phyloP scores from a whole-genome alignment of 64 coral and sea anemone genomes.

The Montipora efflorescens region DNA sequence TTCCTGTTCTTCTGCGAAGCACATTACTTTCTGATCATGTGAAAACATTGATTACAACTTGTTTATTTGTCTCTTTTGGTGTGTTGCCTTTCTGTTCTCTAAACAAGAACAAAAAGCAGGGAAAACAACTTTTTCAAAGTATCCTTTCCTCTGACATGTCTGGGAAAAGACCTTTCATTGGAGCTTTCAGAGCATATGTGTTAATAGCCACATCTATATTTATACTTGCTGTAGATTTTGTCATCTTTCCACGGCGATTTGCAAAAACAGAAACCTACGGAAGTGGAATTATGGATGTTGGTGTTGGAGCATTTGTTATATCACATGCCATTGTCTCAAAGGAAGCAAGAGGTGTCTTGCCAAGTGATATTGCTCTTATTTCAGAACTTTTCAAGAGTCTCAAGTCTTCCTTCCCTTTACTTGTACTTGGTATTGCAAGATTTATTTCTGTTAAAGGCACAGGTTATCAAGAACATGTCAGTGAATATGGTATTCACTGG shows the following conservation, averaged over 20 bases:
- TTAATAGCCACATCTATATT: constrained; percentile 84
- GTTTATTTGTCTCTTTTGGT: constrained; percentile 30
- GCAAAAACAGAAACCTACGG: constrained; percentile 98
- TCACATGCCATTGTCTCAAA: constrained; percentile 95
- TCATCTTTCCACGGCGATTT: constrained; percentile 85
- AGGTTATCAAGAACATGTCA: constrained; percentile 95
- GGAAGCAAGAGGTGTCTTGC: constrained; percentile 65
- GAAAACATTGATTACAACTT: constrained; percentile 20
- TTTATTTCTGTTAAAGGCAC: constrained; percentile 86
- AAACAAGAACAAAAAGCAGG: not conserved
- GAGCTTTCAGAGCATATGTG: constrained; percentile 91
- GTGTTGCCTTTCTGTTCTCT: constrained; percentile 30
- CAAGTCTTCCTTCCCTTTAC: constrained; percentile 65
- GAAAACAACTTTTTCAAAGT: not conserved
- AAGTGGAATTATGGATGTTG: constrained; percentile 93
- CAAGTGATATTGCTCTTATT: constrained; percentile 18
- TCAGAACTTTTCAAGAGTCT: constrained; percentile 47
- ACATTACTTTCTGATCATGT: constrained; percentile 80
- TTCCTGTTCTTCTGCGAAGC: constrained; percentile 76
- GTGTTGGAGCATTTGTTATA: constrained; percentile 95
- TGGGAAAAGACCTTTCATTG: constrained; percentile 73
- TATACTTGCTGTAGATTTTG: constrained; percentile 97
- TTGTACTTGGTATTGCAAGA: constrained; percentile 78
- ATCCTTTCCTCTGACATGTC: constrained; percentile 35
- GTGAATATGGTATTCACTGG: constrained; percentile 98